A percentile compares a stretch with the other conserved stretches of the same genome.
Conservation (phyloP, 2,113 vertebrate species). For the Lycocorax pyrrhopterus region DNA sequence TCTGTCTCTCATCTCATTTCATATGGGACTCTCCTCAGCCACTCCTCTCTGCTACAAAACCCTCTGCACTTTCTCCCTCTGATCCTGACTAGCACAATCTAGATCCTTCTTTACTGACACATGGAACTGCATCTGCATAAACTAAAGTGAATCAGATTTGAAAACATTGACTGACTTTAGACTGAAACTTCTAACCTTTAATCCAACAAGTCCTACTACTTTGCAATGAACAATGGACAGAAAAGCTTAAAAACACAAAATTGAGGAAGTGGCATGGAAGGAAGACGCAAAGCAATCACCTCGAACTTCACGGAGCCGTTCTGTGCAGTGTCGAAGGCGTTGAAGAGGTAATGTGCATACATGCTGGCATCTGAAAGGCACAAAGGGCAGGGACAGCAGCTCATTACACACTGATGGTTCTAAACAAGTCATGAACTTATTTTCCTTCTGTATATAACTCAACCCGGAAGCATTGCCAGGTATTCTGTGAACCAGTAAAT, state of each 20-base stretch:
- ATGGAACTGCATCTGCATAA: not conserved
- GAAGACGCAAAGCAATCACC: conserved; percentile 69
- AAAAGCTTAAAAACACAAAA: not conserved
- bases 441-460: not conserved
- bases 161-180: not conserved
- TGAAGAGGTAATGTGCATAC: conserved; percentile 97
- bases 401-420: not conserved
- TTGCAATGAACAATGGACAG: not conserved
- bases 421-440: not conserved
- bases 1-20: not conserved
- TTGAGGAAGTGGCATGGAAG: not conserved
- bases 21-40: not conserved
- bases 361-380: conserved; percentile 87
- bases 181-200: not conserved
- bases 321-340: conserved; percentile 89
- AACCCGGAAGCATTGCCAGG: not conserved
- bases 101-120: not conserved
- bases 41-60: not conserved
- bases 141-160: not conserved
- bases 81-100: not conserved
- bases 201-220: not conserved
- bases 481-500: not conserved
- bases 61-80: not conserved
- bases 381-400: not conserved
- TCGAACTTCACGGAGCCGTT: conserved; percentile 95